Conservation (phyloP, 2,113 vertebrate genomes). For the Engystomops pustulosus region DNA sequence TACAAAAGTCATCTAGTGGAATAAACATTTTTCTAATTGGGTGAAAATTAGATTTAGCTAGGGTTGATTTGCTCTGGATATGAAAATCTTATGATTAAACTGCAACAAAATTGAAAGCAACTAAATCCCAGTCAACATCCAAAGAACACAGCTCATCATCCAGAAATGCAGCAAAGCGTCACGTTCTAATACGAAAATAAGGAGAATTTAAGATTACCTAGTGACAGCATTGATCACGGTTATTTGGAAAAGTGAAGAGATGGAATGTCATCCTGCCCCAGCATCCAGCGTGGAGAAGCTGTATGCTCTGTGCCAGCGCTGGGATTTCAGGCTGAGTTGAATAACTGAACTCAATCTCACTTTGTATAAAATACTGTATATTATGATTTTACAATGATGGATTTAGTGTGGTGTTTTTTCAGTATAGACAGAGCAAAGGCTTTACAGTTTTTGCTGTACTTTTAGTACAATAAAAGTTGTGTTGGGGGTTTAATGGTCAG, state of each 20-base stretch:
- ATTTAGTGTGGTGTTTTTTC: no score
- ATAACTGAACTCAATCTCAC: neutral
- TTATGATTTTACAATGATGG: no score
- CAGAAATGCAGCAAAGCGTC: neutral
- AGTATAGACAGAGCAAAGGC: no score
- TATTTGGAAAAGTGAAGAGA: neutral
- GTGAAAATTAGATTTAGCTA: neutral
- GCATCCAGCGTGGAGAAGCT: neutral
- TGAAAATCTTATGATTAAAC: conserved; percentile 13
- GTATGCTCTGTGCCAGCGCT: neutral
- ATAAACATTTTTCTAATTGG: conserved; percentile 9
- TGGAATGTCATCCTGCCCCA: neutral
- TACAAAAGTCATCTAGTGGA: neutral
- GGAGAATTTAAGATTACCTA: neutral
- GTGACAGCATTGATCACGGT: neutral
- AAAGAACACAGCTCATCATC: conserved; percentile 1
- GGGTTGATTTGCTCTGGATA: conserved; percentile 1
- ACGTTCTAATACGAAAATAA: neutral
- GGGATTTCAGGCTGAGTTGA: neutral
- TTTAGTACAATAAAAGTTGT: no score
- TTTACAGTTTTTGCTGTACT: no score
- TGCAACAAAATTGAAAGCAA: neutral
- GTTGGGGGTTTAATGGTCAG: no score
- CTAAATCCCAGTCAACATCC: conserved; percentile 16
- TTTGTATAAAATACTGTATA: no score